A percentile compares a stretch with the other conserved stretches of the same genome.
These are phyloP conservation scores for Macrocentrus cingulum DNA, from an alignment of 1,140 invertebrate genomes.

Conservation along the genomic window DNA sequence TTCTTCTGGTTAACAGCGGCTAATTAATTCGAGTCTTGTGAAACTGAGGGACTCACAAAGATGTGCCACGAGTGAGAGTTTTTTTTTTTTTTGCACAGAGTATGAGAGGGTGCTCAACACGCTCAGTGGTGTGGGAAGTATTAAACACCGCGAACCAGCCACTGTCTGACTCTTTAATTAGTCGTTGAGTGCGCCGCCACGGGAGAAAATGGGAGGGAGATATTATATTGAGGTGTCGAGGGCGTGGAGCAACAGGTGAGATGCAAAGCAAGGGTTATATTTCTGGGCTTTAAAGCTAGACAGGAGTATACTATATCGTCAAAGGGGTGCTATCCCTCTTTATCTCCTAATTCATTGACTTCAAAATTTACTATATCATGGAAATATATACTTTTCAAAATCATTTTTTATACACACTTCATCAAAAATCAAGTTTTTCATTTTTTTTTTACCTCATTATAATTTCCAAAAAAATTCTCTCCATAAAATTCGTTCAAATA, in stretches of 20 bases:
- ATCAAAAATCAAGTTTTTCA: too few relatives aligned
- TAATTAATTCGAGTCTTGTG: constrained; percentile 55
- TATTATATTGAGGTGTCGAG: constrained; percentile 44
- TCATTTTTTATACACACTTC: too few relatives aligned
- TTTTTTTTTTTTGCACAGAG: constrained; percentile 1
- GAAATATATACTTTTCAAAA: too few relatives aligned
- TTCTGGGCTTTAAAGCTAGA: constrained; percentile 45
- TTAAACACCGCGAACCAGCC: constrained; percentile 52
- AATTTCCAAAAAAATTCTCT: too few relatives aligned
- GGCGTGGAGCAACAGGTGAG: constrained; percentile 56
- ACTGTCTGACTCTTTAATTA: constrained; percentile 57
- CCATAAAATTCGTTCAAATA: too few relatives aligned
- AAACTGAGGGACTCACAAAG: constrained; percentile 48
- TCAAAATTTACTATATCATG: too few relatives aligned
- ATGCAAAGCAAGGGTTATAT: constrained; percentile 59
- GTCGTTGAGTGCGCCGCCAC: constrained; percentile 30
- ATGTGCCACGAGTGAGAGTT: neutral
- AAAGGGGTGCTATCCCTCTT: constrained; percentile 9
- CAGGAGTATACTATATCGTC: constrained; percentile 9
- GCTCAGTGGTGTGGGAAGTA: constrained; percentile 37
- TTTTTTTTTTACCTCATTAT: too few relatives aligned
- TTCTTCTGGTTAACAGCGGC: constrained; percentile 42
- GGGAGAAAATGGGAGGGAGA: neutral
- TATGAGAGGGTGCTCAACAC: constrained; percentile 4
- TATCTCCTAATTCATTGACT: neutral